A percentile compares a stretch with the other conserved stretches of the same genome.
These are phyloP conservation scores for Melitaea cinxia DNA, from an alignment of 1,140 invertebrate genomes.

Conservation along the genomic window DNA sequence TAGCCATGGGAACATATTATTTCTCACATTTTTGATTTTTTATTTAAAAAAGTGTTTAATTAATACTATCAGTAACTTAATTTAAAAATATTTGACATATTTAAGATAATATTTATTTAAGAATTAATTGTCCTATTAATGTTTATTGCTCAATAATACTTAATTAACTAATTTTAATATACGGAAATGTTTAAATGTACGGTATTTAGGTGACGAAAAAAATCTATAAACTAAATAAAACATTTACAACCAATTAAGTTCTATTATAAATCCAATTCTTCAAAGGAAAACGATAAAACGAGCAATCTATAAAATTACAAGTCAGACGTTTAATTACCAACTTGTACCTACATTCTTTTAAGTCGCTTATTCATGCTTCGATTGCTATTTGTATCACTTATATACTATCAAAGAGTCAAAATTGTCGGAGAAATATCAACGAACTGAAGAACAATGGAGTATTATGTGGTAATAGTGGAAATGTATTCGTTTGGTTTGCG, in stretches of 20 bases:
- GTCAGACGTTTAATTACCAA: slow-evolving; percentile 52
- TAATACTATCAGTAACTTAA: too few relatives aligned
- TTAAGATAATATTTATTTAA: too few relatives aligned
- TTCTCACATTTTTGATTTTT: background rate
- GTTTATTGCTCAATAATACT: too few relatives aligned
- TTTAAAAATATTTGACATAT: too few relatives aligned
- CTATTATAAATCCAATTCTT: background rate
- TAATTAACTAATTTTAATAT: too few relatives aligned
- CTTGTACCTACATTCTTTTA: slow-evolving; percentile 53
- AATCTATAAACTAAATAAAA: background rate
- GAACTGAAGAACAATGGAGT: slow-evolving; percentile 76
- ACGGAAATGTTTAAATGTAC: background rate
- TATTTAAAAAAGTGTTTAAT: too few relatives aligned
- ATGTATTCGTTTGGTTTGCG: slow-evolving; percentile 78
- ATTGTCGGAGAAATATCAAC: slow-evolving; percentile 74
- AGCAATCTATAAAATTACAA: slow-evolving; percentile 28
- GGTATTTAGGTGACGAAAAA: background rate
- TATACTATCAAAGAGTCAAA: slow-evolving; percentile 66
- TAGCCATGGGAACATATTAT: background rate
- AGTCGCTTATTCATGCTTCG: slow-evolving; percentile 56
- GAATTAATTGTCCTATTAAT: too few relatives aligned
- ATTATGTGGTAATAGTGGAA: slow-evolving; percentile 81
- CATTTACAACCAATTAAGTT: background rate
- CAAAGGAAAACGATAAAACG: slow-evolving; percentile 14
- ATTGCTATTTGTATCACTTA: slow-evolving; percentile 68